Conservation (phyloP, 2,888 invertebrate genomes). For the Napeogenes inachia region DNA sequence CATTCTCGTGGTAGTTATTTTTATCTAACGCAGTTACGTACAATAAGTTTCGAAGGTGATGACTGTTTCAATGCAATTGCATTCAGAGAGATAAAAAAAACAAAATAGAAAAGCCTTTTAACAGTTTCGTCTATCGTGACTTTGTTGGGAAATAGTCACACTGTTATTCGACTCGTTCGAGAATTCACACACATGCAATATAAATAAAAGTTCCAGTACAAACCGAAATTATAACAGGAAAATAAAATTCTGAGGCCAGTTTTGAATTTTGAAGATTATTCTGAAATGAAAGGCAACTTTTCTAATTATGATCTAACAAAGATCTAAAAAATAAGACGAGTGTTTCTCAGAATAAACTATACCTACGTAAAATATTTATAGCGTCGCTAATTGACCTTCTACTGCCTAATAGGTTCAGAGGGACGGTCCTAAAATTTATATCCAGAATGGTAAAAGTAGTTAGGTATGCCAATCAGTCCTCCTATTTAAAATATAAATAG, state of each 20-base stretch:
- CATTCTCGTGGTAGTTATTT: neutral
- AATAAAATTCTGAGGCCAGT: neutral
- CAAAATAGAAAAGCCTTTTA: neutral
- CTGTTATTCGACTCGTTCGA: conserved; percentile 27
- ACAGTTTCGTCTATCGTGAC: conserved; percentile 39
- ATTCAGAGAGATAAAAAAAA: neutral
- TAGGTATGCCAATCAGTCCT: too few species aligned
- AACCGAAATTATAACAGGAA: neutral
- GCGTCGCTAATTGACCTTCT: too few species aligned
- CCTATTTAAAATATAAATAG: too few species aligned
- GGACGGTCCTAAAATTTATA: too few species aligned
- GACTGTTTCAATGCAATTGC: conserved; percentile 1
- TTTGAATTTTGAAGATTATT: neutral
- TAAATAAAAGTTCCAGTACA: conserved; percentile 8
- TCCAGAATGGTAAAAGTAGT: too few species aligned
- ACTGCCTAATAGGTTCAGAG: too few species aligned
- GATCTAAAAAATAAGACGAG: too few species aligned
- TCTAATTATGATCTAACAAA: too few species aligned
- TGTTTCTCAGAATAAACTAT: neutral
- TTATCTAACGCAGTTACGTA: neutral
- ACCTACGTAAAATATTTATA: neutral
- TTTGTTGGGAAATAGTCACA: conserved; percentile 24
- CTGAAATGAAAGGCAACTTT: neutral
- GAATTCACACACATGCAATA: conserved; percentile 18
- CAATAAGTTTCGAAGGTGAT: neutral